Conservation (phyloP, 2,888 invertebrate genomes). For the Chironomus tentans region DNA sequence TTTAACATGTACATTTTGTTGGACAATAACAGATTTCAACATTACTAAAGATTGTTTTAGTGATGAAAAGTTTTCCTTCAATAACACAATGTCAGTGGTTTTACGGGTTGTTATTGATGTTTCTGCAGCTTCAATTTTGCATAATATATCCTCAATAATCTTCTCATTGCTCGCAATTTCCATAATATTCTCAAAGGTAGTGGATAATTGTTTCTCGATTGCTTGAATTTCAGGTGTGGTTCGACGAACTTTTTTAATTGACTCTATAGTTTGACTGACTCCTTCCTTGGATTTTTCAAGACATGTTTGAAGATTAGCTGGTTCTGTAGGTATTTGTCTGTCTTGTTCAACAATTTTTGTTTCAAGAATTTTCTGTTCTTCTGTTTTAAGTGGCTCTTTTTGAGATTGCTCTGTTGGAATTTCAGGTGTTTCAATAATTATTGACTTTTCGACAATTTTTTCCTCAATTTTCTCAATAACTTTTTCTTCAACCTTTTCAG, state of each 20-base stretch:
- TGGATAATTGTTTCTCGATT: slow-evolving; percentile 27
- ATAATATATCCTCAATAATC: slow-evolving; percentile 26
- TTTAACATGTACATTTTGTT: slow-evolving; percentile 29
- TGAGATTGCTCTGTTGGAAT: not conserved
- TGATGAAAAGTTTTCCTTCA: slow-evolving; percentile 28
- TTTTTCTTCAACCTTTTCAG: not conserved
- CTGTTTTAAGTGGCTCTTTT: not conserved
- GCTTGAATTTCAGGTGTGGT: slow-evolving; percentile 27
- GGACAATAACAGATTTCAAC: slow-evolving; percentile 29
- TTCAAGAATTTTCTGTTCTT: slow-evolving; percentile 1
- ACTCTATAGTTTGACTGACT: not conserved
- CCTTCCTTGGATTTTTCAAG: slow-evolving; percentile 23
- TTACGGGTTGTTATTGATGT: slow-evolving; percentile 28
- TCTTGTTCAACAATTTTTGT: too few relatives aligned
- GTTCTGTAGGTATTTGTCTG: too few relatives aligned
- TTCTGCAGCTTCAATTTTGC: slow-evolving; percentile 28
- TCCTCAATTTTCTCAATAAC: not conserved
- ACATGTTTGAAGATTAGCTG: slow-evolving; percentile 11
- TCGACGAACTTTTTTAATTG: not conserved
- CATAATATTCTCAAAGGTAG: slow-evolving; percentile 2
- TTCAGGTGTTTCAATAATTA: not conserved
- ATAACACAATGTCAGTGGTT: slow-evolving; percentile 27
- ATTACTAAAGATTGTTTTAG: slow-evolving; percentile 22
- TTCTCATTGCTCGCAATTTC: not conserved
- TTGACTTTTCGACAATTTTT: not conserved